Evolutionary conservation across 2,888 invertebrate genomes (phyloP), one percentile per base, ranked within the genome.

Genomic region (Folsomia candida): DNA sequence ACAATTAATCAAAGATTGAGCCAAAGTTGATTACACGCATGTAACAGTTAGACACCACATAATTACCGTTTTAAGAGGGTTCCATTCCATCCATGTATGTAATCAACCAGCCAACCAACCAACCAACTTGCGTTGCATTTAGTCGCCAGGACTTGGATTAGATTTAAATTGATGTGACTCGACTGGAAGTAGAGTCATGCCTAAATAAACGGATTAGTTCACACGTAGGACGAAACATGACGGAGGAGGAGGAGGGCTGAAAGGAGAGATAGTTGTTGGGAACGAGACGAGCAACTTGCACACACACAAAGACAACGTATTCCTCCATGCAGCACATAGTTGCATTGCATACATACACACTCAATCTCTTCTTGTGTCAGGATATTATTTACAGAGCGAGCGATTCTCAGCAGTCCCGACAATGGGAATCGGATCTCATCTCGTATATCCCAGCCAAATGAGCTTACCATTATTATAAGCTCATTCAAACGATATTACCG

Each of bases 191-290:
- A 22, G 27, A 65, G 73, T 73, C 73, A 73, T 70, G 73, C 70
- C 61, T 68, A 70, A 73, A 68, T 73, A 73, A 73, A 70, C 70
- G 73, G 73, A 73, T 73, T 73, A 73, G 70, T 70, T 73, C 70
- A 68, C 73, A 70, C 73, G 72, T 73, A 70, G 60, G 67, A 63
- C 69, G 37, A n/a, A 47, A 20, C 51, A 62, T 27, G 28, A 62
- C n/a, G 24, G 57, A 57, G 24, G 4, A 9, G 24, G 57, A 57
- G 24, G 4, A 9, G 37, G 14, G 37, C 37, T 37, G 37, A 37
- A 14, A 4, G 4, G 37, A 14, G 37, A 4, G 14, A 37, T 4
- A 37, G 37, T 37, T 37, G 14, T 57, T 57, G 57, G n/a, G 57
- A 57, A n/a, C n/a, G 22, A 22, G n/a, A 22, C 4, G 11, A 24